Percentiles rank a stretch among this genome's conserved stretches.
phyloP scores from a whole-genome alignment of 2,113 vertebrate genomes.

The Halcyon senegalensis region DNA sequence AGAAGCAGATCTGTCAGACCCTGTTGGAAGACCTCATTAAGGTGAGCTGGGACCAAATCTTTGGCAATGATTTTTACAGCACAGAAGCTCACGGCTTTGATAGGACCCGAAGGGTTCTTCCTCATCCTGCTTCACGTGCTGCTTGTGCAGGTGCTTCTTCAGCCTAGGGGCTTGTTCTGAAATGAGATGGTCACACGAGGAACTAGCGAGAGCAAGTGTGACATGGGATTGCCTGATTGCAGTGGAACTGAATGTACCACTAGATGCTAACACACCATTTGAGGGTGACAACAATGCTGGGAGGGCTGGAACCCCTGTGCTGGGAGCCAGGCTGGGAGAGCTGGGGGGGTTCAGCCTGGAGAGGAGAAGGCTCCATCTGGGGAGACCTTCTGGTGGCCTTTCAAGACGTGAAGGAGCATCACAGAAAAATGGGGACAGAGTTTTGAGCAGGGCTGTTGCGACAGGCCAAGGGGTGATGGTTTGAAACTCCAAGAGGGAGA shows the following conservation, averaged over 20 bases:
- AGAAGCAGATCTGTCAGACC: conserved; percentile 85
- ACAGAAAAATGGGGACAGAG: no score
- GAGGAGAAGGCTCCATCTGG: no score
- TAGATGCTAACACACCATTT: background rate
- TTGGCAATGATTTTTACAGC: background rate
- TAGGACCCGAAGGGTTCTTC: background rate
- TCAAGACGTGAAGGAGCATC: background rate
- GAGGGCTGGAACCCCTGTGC: background rate
- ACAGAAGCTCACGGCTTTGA: fast-evolving
- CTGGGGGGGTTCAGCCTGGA: background rate
- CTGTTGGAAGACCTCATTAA: conserved; percentile 88
- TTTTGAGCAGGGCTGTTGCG: background rate
- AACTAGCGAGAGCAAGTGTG: background rate
- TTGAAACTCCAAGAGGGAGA: background rate
- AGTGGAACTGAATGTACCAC: fast-evolving
- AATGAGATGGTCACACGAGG: background rate
- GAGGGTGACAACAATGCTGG: background rate
- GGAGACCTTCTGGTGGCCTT: background rate
- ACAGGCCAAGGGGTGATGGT: background rate
- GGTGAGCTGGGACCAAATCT: conserved; percentile 72
- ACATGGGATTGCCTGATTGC: background rate
- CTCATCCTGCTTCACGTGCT: no score
- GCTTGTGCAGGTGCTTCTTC: background rate
- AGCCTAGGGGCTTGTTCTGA: background rate
- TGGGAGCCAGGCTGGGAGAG: background rate